A percentile compares a stretch with the other conserved stretches of the same genome.
phyloP scores from a whole-genome alignment of 2,113 vertebrate species.

The Paratilapia polleni region DNA sequence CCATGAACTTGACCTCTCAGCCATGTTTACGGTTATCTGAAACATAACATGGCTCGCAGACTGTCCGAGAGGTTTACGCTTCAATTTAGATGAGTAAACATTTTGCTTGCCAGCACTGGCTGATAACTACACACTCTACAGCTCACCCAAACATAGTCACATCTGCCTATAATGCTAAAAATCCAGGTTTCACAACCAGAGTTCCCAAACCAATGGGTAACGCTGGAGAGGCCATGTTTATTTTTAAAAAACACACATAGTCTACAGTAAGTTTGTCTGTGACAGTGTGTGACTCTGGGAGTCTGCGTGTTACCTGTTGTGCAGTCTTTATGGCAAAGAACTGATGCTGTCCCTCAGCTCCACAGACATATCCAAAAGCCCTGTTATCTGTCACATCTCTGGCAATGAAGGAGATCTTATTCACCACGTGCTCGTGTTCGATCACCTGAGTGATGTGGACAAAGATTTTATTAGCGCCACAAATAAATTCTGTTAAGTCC shows the following conservation, averaged over 20 bases:
- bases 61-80: background rate
- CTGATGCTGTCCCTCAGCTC: slow-evolving; percentile 95
- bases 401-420: slow-evolving; percentile 98
- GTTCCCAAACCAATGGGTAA: background rate
- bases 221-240: background rate
- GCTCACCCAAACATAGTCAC: background rate
- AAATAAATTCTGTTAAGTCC: background rate
- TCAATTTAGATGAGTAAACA: background rate
- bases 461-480: accelerated
- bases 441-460: slow-evolving; percentile 83
- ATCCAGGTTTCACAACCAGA: background rate
- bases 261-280: background rate
- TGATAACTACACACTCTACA: background rate
- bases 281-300: background rate
- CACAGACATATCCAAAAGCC: slow-evolving; percentile 96
- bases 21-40: too few species aligned
- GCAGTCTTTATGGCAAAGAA: slow-evolving; percentile 98
- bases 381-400: slow-evolving; percentile 95
- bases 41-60: too few species aligned
- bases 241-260: background rate
- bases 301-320: slow-evolving; percentile 85
- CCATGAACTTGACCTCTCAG: background rate
- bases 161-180: background rate
- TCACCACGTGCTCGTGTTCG: slow-evolving; percentile 95
- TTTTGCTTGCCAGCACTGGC: too few species aligned